Evolutionary conservation across 2,113 vertebrate species (phyloP).

Genomic region (Istiophorus platypterus): DNA sequence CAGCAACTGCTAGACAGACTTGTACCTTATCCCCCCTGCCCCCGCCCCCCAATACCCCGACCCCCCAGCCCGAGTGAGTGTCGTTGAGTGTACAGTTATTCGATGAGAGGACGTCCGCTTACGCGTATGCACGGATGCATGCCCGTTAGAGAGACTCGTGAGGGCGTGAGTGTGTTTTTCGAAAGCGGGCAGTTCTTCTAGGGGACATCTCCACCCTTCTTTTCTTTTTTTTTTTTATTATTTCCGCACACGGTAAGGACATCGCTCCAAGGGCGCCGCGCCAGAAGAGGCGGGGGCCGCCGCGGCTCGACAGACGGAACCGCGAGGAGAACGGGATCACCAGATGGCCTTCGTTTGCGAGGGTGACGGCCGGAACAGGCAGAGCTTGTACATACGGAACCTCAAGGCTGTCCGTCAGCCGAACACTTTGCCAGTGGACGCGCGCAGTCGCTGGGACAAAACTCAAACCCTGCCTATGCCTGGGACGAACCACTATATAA

Average conservation of each 20-base stretch:
- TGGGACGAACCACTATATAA: constrained; percentile 78
- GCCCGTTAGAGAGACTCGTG: constrained; percentile 28
- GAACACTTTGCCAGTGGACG: constrained; percentile 41
- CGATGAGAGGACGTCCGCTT: background rate
- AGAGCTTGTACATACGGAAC: constrained; percentile 73
- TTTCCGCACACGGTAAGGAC: no score
- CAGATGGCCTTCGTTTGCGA: constrained; percentile 60
- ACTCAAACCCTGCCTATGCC: constrained; percentile 41
- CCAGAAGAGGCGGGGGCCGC: constrained; percentile 36
- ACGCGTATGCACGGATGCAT: constrained; percentile 47
- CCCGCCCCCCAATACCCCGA: no score
- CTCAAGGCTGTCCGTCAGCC: constrained; percentile 47
- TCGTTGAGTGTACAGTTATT: constrained; percentile 51
- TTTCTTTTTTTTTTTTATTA: no score
- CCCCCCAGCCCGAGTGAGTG: background rate
- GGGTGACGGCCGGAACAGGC: constrained; percentile 52
- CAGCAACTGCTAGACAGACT: constrained; percentile 94
- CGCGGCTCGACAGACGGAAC: constrained; percentile 35
- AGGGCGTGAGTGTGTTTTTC: constrained; percentile 14
- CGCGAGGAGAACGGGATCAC: constrained; percentile 37
- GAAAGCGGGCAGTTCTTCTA: constrained; percentile 25
- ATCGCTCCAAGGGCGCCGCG: constrained; percentile 10
- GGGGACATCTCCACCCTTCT: constrained; percentile 47
- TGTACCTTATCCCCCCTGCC: no score
- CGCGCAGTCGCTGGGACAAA: constrained; percentile 49